phyloP scores from a whole-genome alignment of 2,797 vertebrate species.

The Syngnathus acus region DNA sequence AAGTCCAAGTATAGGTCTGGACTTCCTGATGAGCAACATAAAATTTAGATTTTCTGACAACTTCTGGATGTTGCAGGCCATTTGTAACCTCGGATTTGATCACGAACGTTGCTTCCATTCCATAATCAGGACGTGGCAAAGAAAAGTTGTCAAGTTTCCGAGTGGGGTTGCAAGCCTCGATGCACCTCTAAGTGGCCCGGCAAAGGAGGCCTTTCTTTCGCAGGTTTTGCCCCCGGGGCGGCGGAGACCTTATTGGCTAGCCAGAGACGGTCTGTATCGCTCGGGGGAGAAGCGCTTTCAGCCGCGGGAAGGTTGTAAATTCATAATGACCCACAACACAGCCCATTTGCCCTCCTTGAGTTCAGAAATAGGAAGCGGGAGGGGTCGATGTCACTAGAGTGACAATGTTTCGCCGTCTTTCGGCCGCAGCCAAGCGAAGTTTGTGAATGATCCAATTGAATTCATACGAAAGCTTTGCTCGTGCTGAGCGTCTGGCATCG shows the following conservation, averaged over 20 bases:
- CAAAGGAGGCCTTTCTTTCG: conserved; percentile 28
- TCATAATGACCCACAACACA: conserved; percentile 12
- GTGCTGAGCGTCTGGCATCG: neutral
- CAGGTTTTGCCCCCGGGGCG: conserved; percentile 30
- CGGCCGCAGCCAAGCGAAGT: no score
- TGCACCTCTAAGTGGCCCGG: conserved; percentile 57
- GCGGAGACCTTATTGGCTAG: conserved; percentile 18
- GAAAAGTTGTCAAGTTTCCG: conserved; percentile 20
- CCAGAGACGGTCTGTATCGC: conserved; percentile 3
- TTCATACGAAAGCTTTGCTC: neutral
- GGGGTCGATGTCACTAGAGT: neutral
- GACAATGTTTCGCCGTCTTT: neutral
- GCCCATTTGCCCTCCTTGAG: conserved; percentile 20
- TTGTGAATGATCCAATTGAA: no score
- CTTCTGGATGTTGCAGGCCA: neutral
- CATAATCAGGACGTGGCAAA: conserved; percentile 37
- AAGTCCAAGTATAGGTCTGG: no score
- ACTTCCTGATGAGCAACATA: no score
- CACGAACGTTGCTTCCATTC: conserved; percentile 7
- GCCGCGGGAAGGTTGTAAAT: conserved; percentile 12
- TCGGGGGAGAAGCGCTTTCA: conserved; percentile 17
- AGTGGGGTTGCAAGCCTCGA: conserved; percentile 49
- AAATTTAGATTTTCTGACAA: no score
- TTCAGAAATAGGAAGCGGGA: conserved; percentile 11
- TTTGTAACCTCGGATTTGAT: neutral